Evolutionary conservation across 1,140 invertebrate genomes (phyloP).

Genomic region (Drosophila saltans): DNA sequence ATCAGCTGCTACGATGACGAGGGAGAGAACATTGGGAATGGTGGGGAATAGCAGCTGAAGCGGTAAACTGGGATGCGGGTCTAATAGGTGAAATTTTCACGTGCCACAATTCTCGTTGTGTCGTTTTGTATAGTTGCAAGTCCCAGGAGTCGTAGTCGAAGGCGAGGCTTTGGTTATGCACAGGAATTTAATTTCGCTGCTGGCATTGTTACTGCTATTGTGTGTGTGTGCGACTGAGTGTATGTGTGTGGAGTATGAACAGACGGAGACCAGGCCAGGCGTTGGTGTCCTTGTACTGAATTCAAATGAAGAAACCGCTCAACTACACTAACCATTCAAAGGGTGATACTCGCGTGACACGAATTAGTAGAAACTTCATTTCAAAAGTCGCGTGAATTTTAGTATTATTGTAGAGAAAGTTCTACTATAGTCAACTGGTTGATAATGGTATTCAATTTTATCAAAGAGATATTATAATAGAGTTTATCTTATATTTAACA

Average conservation of each 20-base stretch:
- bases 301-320: conserved; percentile 78
- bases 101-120: conserved; percentile 40
- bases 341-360: conserved; percentile 18
- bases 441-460: too few relatives aligned
- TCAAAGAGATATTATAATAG: too few relatives aligned
- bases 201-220: conserved; percentile 70
- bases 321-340: conserved; percentile 22
- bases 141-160: conserved; percentile 27
- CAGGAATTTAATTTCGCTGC: conserved; percentile 79
- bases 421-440: too few relatives aligned
- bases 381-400: background rate
- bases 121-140: conserved; percentile 1
- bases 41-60: conserved; percentile 33
- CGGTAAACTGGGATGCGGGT: conserved; percentile 53
- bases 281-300: conserved; percentile 71
- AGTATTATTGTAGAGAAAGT: too few relatives aligned
- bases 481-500: too few relatives aligned
- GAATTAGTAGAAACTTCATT: background rate
- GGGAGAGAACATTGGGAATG: conserved; percentile 17
- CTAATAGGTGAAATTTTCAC: conserved; percentile 75
- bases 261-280: conserved; percentile 41
- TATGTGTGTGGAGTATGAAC: conserved; percentile 7
- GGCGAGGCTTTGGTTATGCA: conserved; percentile 66
- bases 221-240: conserved; percentile 23
- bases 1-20: conserved; percentile 55